These are phyloP conservation scores for Recurvirostra avosetta DNA, from an alignment of 2,113 vertebrate species.

Conservation along the genomic window DNA sequence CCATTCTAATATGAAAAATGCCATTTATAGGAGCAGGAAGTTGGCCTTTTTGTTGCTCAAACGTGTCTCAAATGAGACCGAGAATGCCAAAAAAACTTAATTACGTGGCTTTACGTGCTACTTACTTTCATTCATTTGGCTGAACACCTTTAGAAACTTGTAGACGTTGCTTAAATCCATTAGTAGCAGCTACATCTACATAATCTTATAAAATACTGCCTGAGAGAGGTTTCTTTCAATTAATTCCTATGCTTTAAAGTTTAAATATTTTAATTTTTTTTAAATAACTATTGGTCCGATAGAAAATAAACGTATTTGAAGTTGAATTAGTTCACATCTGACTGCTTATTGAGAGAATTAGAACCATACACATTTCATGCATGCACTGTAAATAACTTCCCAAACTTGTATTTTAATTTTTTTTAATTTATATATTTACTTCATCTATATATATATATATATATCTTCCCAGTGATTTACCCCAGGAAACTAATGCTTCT, in stretches of 20 bases:
- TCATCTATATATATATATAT: background rate
- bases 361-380: background rate
- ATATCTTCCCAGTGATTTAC: background rate
- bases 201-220: background rate
- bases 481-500: background rate
- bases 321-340: background rate
- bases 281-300: background rate
- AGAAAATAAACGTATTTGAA: background rate
- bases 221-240: background rate
- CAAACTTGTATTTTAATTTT: background rate
- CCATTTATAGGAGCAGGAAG: background rate
- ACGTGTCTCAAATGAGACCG: background rate
- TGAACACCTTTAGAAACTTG: background rate
- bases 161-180: background rate
- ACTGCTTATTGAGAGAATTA: background rate
- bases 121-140: background rate
- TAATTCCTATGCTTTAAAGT: background rate
- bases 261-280: background rate
- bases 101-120: background rate
- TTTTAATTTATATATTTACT: background rate
- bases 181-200: background rate
- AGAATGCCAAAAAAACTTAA: background rate
- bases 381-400: background rate
- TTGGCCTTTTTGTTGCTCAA: background rate
- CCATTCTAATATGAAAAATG: background rate